These are phyloP conservation scores for Listrodromus nycthemerus DNA, from an alignment of 2,888 invertebrate species.

Conservation along the genomic window DNA sequence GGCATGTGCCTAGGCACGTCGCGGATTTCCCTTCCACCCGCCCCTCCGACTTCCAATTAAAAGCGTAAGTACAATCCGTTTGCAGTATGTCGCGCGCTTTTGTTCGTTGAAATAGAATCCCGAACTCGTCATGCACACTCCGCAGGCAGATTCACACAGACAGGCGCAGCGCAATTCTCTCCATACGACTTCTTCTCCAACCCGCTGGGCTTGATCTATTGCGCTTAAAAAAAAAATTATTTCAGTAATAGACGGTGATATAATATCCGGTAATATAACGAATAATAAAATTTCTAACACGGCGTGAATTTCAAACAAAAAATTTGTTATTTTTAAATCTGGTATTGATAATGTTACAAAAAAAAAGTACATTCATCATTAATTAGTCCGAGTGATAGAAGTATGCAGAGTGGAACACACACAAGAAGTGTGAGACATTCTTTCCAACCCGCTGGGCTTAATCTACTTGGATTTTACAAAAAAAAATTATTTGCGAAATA, in stretches of 20 bases:
- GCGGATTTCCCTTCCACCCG: not conserved
- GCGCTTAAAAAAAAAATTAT: no score
- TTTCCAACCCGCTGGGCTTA: constrained; percentile 11
- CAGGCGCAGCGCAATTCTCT: constrained; percentile 11
- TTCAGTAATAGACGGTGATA: no score
- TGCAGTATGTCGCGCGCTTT: constrained; percentile 50
- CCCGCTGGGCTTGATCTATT: constrained; percentile 14
- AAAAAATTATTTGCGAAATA: no score
- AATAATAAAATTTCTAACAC: no score
- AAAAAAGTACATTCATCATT: no score
- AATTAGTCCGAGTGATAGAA: no score
- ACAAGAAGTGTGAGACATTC: not conserved
- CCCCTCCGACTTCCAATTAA: constrained; percentile 58
- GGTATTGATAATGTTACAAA: no score
- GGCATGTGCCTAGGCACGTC: constrained; percentile 1
- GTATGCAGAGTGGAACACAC: not conserved
- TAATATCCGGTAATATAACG: no score
- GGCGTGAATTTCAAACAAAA: no score
- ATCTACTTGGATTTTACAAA: not conserved
- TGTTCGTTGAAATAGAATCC: constrained; percentile 62
- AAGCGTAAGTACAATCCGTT: constrained; percentile 56
- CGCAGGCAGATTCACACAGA: not conserved
- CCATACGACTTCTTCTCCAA: constrained; percentile 7
- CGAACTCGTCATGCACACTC: constrained; percentile 26
- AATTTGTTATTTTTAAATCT: no score